Percentiles rank a stretch among this genome's conserved stretches.
Conservation (phyloP, 2,113 vertebrate genomes). For the Daphoenositta chrysoptera region DNA sequence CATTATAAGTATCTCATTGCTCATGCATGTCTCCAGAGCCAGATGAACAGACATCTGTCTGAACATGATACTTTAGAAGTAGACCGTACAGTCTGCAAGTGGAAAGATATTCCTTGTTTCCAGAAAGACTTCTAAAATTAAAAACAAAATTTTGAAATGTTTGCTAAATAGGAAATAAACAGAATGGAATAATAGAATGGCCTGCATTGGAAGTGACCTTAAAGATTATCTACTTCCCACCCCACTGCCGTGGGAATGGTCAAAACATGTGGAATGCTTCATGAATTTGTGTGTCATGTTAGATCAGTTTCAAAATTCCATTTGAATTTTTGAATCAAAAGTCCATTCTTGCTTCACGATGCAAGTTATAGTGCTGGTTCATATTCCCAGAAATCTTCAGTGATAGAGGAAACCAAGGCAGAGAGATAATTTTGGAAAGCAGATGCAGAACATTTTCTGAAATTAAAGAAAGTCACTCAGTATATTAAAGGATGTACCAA, state of each 20-base stretch:
- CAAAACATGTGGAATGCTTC: accelerated
- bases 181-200: not conserved
- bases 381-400: not conserved
- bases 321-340: not conserved
- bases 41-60: not conserved
- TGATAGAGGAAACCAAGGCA: not conserved
- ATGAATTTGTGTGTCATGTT: accelerated
- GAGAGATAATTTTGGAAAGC: not conserved
- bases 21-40: not conserved
- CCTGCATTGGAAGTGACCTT: not conserved
- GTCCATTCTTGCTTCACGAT: not conserved
- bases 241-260: accelerated
- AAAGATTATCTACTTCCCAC: not conserved
- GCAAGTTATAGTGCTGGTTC: not conserved
- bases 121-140: not conserved
- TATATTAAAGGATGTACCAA: not conserved
- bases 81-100: not conserved
- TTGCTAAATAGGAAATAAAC: not conserved
- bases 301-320: not conserved
- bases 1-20: not conserved
- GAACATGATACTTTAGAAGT: not conserved
- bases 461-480: not conserved
- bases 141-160: not conserved
- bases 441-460: not conserved
- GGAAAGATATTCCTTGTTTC: not conserved